Base-by-base conservation (phyloP, 2,888 invertebrate species). In the Lampropteryx suffumata region DNA sequence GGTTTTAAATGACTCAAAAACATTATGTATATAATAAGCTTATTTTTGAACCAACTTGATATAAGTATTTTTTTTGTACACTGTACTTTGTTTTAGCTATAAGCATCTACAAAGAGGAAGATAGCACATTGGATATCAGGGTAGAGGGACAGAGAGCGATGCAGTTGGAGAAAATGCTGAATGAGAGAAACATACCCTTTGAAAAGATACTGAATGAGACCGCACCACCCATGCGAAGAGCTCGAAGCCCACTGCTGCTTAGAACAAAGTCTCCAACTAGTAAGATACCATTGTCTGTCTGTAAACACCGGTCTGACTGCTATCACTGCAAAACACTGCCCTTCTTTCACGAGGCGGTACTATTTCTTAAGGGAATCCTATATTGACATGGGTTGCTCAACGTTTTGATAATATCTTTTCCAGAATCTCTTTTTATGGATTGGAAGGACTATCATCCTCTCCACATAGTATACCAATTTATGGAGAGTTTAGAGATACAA, bases 401-500 rank as follows among this genome's bases (percentile, higher is more conserved):
- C n/a, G n/a, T n/a, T n/a, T n/a, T n/a, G n/a, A n/a, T 17, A 24
- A 7, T 6, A 24, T 24, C n/a, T 26, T 32, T 77, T 82, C 29
- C 67, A 85, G 86, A 67, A 57, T n/a, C n/a, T n/a, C 62, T 55
- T 24, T 28, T 47, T 4, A 62, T 96, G 82, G 95, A 95, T 55
- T 97, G 96, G 95, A 91, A 92, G 61, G 92, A 95, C 42, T 97
- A 94, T 72, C 95, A 96, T 73, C 92, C 94, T 0, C 75, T 95
- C 14, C 81, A 87, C 0, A 93, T 94, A 59, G 93, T 96, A 47
- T 90, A 95, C 64, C 92, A 91, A 14, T 97, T 94, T 69, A 75
- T 97, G 64, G 94, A 95, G 63, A 93, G 92, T 61, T 82, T 97
- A 65, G 94, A 94, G 50, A 90, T 92, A 47, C 92, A 93, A 0